Evolutionary conservation across 2,113 vertebrate genomes (phyloP).

Genomic region (Elachura formosa): DNA sequence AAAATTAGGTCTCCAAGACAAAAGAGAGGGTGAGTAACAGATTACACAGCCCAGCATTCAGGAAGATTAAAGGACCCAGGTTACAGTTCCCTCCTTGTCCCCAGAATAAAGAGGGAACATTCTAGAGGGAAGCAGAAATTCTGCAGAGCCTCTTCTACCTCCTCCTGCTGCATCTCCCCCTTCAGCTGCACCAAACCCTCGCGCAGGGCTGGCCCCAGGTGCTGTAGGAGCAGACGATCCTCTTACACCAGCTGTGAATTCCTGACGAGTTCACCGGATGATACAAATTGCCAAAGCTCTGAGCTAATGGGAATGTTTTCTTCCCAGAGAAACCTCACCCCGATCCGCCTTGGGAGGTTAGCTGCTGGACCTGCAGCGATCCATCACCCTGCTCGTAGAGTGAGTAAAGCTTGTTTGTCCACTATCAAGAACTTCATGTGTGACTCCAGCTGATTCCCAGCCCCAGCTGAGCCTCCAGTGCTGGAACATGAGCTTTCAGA

Average conservation of each 20-base stretch:
- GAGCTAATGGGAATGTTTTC: slow-evolving; percentile 20
- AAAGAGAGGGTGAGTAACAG: neutral
- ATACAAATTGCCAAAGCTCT: neutral
- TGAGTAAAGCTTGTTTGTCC: neutral
- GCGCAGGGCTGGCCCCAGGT: slow-evolving; percentile 69
- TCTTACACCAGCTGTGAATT: slow-evolving; percentile 58
- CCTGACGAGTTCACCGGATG: neutral
- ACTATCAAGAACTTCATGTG: neutral
- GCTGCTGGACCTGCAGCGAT: neutral
- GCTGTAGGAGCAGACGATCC: slow-evolving; percentile 71
- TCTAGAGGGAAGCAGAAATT: neutral
- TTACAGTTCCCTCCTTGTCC: neutral
- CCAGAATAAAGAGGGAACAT: neutral
- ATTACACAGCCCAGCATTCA: neutral
- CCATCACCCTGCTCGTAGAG: neutral
- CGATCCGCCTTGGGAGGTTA: neutral
- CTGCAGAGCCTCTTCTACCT: neutral
- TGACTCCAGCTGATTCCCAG: neutral
- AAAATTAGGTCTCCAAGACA: neutral
- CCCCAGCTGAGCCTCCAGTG: neutral
- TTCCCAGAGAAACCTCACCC: neutral
- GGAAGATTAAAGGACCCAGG: neutral
- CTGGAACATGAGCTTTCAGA: rapidly evolving
- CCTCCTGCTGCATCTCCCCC: neutral
- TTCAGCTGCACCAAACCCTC: slow-evolving; percentile 18